These are phyloP conservation scores for Laothoe populi DNA, from an alignment of 2,888 invertebrate genomes.

Conservation along the genomic window DNA sequence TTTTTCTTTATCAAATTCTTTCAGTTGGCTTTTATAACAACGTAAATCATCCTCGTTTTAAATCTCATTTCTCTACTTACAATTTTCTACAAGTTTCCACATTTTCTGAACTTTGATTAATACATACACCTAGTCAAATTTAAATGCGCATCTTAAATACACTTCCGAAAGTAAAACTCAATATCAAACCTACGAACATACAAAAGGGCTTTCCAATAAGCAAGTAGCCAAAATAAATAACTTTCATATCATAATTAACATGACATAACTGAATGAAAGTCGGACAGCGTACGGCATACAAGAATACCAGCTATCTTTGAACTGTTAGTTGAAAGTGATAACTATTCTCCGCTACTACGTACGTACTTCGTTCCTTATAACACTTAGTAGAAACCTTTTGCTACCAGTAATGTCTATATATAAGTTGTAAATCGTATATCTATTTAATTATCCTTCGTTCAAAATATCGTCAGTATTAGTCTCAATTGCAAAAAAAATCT, in stretches of 20 bases:
- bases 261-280: slow-evolving; percentile 19
- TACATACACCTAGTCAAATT: too few relatives aligned
- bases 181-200: background rate
- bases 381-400: background rate
- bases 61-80: too few relatives aligned
- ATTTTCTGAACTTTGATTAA: too few relatives aligned
- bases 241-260: slow-evolving; percentile 9
- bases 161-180: background rate
- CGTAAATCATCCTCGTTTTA: too few relatives aligned
- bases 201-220: slow-evolving; percentile 12
- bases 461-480: too few relatives aligned
- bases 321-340: slow-evolving; percentile 14
- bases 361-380: background rate
- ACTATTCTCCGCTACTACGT: background rate
- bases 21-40: too few relatives aligned
- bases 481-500: too few relatives aligned
- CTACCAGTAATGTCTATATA: background rate
- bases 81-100: too few relatives aligned
- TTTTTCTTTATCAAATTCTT: too few relatives aligned
- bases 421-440: too few relatives aligned
- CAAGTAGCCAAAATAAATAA: slow-evolving; percentile 9
- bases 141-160: too few relatives aligned
- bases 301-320: slow-evolving; percentile 7
- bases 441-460: too few relatives aligned
- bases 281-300: background rate